These are phyloP conservation scores for Rhabdornis inornatus DNA, from an alignment of 2,113 vertebrate species.

Conservation along the genomic window DNA sequence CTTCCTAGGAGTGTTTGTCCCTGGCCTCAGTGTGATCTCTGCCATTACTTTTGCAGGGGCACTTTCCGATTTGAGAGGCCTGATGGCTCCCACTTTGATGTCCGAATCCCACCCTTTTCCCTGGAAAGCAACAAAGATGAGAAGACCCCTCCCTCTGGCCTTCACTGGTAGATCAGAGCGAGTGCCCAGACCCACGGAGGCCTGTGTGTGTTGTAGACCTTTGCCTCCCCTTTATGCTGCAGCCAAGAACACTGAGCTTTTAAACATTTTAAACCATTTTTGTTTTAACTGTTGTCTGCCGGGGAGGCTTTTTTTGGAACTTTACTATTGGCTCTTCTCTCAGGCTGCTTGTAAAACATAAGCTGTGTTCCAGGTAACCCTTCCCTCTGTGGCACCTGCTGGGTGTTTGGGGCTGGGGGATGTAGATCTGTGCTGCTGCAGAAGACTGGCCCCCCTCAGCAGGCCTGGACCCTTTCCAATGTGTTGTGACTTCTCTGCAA, in stretches of 20 bases:
- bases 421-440: neutral
- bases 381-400: neutral
- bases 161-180: slow-evolving; percentile 81
- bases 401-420: neutral
- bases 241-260: slow-evolving; percentile 25
- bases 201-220: slow-evolving; percentile 40
- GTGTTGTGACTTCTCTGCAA: slow-evolving; percentile 57
- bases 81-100: slow-evolving; percentile 94
- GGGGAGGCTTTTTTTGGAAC: slow-evolving; percentile 23
- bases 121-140: slow-evolving; percentile 99
- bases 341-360: slow-evolving; percentile 60
- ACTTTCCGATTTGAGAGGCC: slow-evolving; percentile 96
- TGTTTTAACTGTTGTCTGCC: slow-evolving; percentile 28
- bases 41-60: slow-evolving; percentile 78
- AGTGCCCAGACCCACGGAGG: neutral
- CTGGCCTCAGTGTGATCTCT: neutral
- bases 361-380: slow-evolving; percentile 52
- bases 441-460: neutral
- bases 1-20: neutral
- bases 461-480: slow-evolving; percentile 21
- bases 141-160: slow-evolving; percentile 94
- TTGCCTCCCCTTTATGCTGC: slow-evolving; percentile 45
- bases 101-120: slow-evolving; percentile 97
- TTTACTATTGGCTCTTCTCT: slow-evolving; percentile 46
- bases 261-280: slow-evolving; percentile 40